phyloP scores from a whole-genome alignment of 2,113 vertebrate genomes.

The Channa argus region DNA sequence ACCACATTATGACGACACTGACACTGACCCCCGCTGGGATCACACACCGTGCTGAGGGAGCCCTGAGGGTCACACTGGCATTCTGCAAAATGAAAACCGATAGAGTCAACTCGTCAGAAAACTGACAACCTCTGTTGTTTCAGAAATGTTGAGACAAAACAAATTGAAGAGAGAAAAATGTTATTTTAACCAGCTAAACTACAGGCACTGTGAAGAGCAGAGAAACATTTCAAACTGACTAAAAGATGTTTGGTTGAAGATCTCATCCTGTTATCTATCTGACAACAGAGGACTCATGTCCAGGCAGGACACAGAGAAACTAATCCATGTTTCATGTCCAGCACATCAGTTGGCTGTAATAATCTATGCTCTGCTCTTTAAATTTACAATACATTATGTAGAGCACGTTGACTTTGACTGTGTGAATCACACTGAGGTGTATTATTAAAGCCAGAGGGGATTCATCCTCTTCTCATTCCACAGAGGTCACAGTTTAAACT shows the following conservation, averaged over 20 bases:
- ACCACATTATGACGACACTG: conserved; percentile 92
- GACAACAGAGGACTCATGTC: no score
- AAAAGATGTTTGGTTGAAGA: no score
- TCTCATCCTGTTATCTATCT: no score
- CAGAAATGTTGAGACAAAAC: not conserved
- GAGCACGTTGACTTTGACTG: no score
- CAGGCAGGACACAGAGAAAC: no score
- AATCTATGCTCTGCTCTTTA: no score
- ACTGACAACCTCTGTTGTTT: not conserved
- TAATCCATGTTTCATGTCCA: not conserved
- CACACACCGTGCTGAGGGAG: conserved; percentile 92
- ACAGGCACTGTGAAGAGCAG: no score
- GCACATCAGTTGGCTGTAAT: no score
- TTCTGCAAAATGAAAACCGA: conserved; percentile 79
- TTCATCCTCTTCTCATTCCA: conserved; percentile 12
- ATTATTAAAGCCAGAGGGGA: not conserved
- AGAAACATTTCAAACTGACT: no score
- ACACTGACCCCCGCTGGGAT: conserved; percentile 93
- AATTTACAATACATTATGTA: no score
- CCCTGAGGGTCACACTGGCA: conserved; percentile 96
- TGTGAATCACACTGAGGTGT: not conserved
- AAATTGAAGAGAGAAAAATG: not conserved
- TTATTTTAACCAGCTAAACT: no score
- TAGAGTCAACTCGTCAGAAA: not conserved
- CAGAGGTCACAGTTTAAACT: conserved; percentile 16